Base-by-base conservation (phyloP, 2,888 invertebrate genomes). In the Drosophila putrida region DNA sequence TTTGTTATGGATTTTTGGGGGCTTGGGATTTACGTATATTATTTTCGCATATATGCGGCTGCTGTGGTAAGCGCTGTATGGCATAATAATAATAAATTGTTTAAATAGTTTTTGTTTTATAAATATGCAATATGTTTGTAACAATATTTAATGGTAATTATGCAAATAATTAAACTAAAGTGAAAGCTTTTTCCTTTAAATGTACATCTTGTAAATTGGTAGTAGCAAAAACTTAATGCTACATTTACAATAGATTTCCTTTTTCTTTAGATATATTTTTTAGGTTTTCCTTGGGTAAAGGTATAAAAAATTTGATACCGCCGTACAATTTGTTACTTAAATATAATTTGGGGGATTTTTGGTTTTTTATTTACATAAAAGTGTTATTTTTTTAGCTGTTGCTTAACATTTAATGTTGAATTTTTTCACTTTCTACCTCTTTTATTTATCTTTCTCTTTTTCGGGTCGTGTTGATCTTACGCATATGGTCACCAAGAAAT, bases 91-190 rank as follows among this genome's bases (percentile, higher is more conserved):
- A 78, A 59, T 68, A 85, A 59, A 66, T 77, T 67, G 72, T 74
- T 88, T 71, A 79, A 80, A 70, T 81, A 75, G 78, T 61, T 39
- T 44, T 51, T 59, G 27, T 51, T 71, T 73, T 88, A 88, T 88
- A 88, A 83, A 85, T 83, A 87, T 78, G 88, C 73, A 85, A 85
- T 83, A 80, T 88, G 80, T 85, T 83, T 83, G 66, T 83, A 83
- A 83, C 83, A 83, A 83, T 83, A 86, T 82, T 82, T 78, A 82
- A 75, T 78, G 59, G 51, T 82, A 82, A 82, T 84, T 84, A 84
- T 63, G 83, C 83, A 84, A 84, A 84, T 84, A 84, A 84, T 88
- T 88, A 86, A 84, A 84, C 83, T 84, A 88, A 84, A 88, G 88
- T 88, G 83, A 84, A 84, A 84, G 83, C 83, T 84, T 84, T 83